These are phyloP conservation scores for Engraulis encrasicolus DNA, from an alignment of 2,113 vertebrate genomes.

Conservation along the genomic window DNA sequence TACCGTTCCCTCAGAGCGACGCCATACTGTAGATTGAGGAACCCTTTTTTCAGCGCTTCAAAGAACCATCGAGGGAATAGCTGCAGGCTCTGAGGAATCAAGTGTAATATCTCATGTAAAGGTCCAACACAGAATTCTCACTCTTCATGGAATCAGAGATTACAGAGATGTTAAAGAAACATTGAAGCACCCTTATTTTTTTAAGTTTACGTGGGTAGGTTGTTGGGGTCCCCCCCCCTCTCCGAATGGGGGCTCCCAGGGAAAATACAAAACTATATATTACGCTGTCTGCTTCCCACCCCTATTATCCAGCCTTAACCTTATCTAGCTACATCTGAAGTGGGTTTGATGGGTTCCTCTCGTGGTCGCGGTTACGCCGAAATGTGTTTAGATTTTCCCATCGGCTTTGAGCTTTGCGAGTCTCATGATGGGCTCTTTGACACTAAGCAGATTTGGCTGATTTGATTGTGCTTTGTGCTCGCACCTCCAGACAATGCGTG, in stretches of 20 bases:
- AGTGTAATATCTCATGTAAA: no score
- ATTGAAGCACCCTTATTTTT: no score
- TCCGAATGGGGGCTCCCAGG: background rate
- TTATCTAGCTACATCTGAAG: background rate
- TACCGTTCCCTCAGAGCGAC: no score
- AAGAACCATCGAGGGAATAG: no score
- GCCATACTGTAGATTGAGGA: no score
- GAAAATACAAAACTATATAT: background rate
- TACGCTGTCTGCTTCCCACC: background rate
- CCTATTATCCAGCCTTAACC: background rate
- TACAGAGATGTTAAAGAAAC: no score
- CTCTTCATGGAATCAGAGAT: no score
- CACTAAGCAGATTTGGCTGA: conserved; percentile 15
- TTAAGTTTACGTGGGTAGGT: background rate
- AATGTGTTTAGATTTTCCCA: conserved; percentile 9
- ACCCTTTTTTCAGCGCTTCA: no score
- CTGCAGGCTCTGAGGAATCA: no score
- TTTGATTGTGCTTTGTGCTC: background rate
- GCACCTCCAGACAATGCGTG: background rate
- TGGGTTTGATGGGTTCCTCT: background rate
- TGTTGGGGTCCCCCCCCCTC: background rate
- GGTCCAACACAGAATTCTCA: no score
- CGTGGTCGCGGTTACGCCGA: background rate
- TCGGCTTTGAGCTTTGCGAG: background rate
- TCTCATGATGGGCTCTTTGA: conserved; percentile 4